phyloP scores from a whole-genome alignment of 2,888 invertebrate genomes.

The Trypoxylon attenuatum region DNA sequence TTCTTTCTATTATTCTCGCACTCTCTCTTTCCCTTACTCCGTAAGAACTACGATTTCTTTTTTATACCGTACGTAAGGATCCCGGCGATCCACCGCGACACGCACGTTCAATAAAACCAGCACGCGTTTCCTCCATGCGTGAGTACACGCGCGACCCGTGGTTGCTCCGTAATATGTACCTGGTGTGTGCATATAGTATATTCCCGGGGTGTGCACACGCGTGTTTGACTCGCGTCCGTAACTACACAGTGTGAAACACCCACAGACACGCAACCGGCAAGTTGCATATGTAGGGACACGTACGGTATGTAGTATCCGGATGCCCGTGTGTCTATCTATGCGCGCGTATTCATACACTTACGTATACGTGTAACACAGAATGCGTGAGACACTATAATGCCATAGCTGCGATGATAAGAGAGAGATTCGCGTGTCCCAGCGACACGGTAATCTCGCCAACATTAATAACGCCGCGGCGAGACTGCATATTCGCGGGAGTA shows the following conservation, averaged over 20 bases:
- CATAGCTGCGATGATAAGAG: slow-evolving; percentile 25
- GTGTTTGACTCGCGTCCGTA: neutral
- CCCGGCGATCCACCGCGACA: slow-evolving; percentile 9
- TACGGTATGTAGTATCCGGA: too few species aligned
- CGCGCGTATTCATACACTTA: slow-evolving; percentile 14
- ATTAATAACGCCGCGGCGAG: slow-evolving; percentile 27
- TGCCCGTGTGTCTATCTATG: slow-evolving; percentile 14
- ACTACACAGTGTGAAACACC: too few species aligned
- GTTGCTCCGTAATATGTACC: neutral
- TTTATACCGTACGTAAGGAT: slow-evolving; percentile 22
- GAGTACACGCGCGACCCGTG: neutral
- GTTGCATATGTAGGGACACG: slow-evolving; percentile 18
- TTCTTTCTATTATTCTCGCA: too few species aligned
- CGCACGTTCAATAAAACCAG: too few species aligned
- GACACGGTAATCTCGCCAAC: slow-evolving; percentile 31
- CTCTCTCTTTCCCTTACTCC: too few species aligned
- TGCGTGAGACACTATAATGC: slow-evolving; percentile 7
- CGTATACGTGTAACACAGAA: slow-evolving; percentile 25
- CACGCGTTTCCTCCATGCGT: slow-evolving; percentile 24
- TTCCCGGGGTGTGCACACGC: too few species aligned
- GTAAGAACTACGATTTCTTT: slow-evolving; percentile 24
- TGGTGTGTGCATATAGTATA: neutral
- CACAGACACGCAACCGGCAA: too few species aligned
- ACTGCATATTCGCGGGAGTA: slow-evolving; percentile 44
- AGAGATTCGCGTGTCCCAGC: slow-evolving; percentile 22